These are phyloP conservation scores for Drosophila tsacasi DNA, from an alignment of 1,140 invertebrate species.

Conservation along the genomic window DNA sequence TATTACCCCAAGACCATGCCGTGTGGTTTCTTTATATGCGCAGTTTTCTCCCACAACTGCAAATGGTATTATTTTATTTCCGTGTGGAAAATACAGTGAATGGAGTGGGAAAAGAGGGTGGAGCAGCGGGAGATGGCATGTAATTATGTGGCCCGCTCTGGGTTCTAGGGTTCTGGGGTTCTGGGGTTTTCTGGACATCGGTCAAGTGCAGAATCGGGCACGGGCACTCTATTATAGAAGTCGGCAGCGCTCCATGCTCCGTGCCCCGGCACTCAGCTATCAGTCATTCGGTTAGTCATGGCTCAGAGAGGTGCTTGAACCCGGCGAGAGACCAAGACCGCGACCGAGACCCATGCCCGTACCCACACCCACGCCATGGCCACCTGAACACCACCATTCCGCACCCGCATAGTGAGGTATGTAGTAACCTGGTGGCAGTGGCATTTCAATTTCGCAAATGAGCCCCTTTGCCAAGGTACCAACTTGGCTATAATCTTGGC, in stretches of 20 bases:
- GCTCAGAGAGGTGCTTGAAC: conserved; percentile 78
- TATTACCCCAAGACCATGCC: not conserved
- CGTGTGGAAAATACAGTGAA: not conserved
- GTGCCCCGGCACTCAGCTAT: conserved; percentile 48
- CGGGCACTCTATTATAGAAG: conserved; percentile 46
- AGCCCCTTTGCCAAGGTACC: conserved; percentile 31
- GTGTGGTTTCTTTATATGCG: not conserved
- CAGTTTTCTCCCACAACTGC: not conserved
- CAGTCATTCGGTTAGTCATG: conserved; percentile 82
- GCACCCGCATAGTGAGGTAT: conserved; percentile 46
- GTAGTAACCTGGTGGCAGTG: conserved; percentile 55
- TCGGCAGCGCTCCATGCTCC: conserved; percentile 23
- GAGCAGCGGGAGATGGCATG: conserved; percentile 51
- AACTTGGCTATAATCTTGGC: conserved; percentile 61
- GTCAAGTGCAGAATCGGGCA: conserved; percentile 77
- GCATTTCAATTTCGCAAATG: conserved; percentile 79
- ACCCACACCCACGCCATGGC: conserved; percentile 9
- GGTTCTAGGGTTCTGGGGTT: conserved; percentile 21
- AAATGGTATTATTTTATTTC: conserved; percentile 19
- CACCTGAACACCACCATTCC: conserved; percentile 27
- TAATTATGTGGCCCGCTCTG: conserved; percentile 63
- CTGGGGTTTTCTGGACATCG: conserved; percentile 44
- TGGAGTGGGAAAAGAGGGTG: conserved; percentile 34
- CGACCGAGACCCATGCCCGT: conserved; percentile 20
- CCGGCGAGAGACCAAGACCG: conserved; percentile 16